These are phyloP conservation scores for Chymomyza amoena DNA, from an alignment of 2,888 invertebrate genomes.

Conservation along the genomic window DNA sequence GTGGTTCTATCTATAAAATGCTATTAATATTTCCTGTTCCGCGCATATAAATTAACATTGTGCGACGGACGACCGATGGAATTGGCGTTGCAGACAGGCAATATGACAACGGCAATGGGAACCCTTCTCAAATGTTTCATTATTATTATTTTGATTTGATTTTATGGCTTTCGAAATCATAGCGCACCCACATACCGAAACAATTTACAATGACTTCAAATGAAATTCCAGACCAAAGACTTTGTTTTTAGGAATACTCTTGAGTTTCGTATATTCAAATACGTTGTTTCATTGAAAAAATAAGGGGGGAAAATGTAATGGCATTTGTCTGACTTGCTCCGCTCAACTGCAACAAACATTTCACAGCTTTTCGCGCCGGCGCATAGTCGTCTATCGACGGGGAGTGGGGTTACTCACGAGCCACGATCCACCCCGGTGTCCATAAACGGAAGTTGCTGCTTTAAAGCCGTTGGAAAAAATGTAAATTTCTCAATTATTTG, in stretches of 20 bases:
- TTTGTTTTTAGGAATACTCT: background rate
- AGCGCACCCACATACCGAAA: conserved; percentile 13
- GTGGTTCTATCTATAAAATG: conserved; percentile 32
- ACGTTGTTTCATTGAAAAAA: background rate
- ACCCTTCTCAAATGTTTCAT: conserved; percentile 50
- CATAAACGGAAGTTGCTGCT: conserved; percentile 63
- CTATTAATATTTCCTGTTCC: conserved; percentile 69
- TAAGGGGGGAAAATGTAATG: background rate
- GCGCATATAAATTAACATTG: conserved; percentile 64
- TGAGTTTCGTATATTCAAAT: background rate
- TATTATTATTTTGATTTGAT: conserved; percentile 6
- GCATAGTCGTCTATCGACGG: background rate
- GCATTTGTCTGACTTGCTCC: background rate
- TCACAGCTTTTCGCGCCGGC: background rate
- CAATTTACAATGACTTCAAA: background rate
- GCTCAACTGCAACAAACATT: background rate
- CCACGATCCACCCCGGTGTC: background rate
- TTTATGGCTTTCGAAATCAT: conserved; percentile 6
- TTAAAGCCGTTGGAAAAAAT: conserved; percentile 48
- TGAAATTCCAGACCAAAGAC: background rate
- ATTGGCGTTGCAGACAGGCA: background rate
- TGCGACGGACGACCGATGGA: conserved; percentile 9
- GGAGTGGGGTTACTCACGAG: background rate
- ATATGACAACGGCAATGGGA: conserved; percentile 28
- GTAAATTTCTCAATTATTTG: conserved; percentile 59